Base-by-base conservation (phyloP, 2,113 vertebrate species). In the Sphaerodactylus townsendi region DNA sequence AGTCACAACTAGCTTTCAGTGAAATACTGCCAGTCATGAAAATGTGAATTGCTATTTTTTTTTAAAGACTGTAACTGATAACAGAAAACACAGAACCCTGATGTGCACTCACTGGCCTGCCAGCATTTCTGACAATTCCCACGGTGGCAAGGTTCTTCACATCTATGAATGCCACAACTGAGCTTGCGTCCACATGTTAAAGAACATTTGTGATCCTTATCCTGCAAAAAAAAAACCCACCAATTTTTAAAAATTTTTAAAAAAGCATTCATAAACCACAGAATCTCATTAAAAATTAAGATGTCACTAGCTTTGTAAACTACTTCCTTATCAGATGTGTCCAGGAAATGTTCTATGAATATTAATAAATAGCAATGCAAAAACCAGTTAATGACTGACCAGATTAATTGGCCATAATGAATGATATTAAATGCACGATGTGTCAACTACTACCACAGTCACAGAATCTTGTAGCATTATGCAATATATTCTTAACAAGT, bases 111-210 rank as follows among this genome's bases (percentile, higher is more conserved):
- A 99, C 99, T 98, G 84, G 98, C 97, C 95, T 99, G 98, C 99
- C 98, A 99, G 94, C 99, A 99, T 1, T 97, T 97, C 87, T 98
- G 98, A 94, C 99, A 99, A 93, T 97, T 99, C 82, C 98, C 98
- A 83, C 98, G 97, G 93, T 99, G 99, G 93, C 99, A 99, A 28
- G 97, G 96, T 83, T 99, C 98, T 94, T 99, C 98, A 93, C 98
- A 99, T 82, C 98, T 97, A 37, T 99, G 99, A 90, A 98, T 97
- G 88, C 98, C 98, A 88, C 99, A 99, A 88, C 97, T 98, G 78
- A 99, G 98, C 92, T 99, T 99, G 94, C 98, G 97, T 87, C 98
- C 96, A 88, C 99, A 99, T 93, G 99, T 97, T 92, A 98, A 94
- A 89, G 96, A 96, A 90, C 99, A 99, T 83, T 97, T 99, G 92